Percentiles rank a stretch among this genome's conserved stretches.
phyloP scores from a whole-genome alignment of 2,888 invertebrate genomes.

The Melipona bicolor region DNA sequence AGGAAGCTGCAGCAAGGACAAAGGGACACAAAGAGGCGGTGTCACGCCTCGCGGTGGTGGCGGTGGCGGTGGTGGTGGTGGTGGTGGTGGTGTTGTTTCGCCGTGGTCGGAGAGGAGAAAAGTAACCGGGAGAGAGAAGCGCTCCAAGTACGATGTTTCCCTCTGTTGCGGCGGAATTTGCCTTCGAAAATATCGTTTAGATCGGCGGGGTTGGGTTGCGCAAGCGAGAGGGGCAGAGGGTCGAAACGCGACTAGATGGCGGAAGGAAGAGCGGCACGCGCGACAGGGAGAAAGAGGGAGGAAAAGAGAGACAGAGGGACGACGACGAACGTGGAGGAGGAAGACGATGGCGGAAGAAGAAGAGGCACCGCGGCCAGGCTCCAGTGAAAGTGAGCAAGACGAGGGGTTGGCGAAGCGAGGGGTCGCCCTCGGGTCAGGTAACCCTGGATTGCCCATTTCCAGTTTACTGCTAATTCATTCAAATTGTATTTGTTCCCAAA shows the following conservation, averaged over 20 bases:
- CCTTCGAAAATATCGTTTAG: slow-evolving; percentile 75
- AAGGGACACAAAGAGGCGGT: slow-evolving; percentile 17
- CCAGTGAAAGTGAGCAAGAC: neutral
- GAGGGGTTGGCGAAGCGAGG: slow-evolving; percentile 40
- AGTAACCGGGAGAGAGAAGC: slow-evolving; percentile 53
- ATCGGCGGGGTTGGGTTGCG: slow-evolving; percentile 55
- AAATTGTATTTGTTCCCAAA: slow-evolving; percentile 83
- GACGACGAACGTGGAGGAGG: slow-evolving; percentile 36
- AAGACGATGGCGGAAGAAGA: slow-evolving; percentile 12
- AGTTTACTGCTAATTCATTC: slow-evolving; percentile 83
- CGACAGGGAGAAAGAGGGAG: slow-evolving; percentile 1
- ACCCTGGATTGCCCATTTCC: slow-evolving; percentile 78
- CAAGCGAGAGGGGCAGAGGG: slow-evolving; percentile 28
- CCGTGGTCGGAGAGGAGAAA: slow-evolving; percentile 28
- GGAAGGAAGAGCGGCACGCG: slow-evolving; percentile 33
- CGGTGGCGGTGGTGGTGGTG: no score
- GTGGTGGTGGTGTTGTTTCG: neutral
- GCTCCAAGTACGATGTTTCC: slow-evolving; percentile 71
- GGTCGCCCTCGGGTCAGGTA: slow-evolving; percentile 71
- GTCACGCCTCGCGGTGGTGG: no score
- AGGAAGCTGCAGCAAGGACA: slow-evolving; percentile 24
- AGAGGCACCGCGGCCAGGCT: no score
- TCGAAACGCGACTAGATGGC: slow-evolving; percentile 45
- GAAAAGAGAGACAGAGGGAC: neutral
- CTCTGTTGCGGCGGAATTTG: slow-evolving; percentile 70